These are phyloP conservation scores for Eristalis tenax DNA, from an alignment of 2,888 invertebrate species.

Conservation along the genomic window DNA sequence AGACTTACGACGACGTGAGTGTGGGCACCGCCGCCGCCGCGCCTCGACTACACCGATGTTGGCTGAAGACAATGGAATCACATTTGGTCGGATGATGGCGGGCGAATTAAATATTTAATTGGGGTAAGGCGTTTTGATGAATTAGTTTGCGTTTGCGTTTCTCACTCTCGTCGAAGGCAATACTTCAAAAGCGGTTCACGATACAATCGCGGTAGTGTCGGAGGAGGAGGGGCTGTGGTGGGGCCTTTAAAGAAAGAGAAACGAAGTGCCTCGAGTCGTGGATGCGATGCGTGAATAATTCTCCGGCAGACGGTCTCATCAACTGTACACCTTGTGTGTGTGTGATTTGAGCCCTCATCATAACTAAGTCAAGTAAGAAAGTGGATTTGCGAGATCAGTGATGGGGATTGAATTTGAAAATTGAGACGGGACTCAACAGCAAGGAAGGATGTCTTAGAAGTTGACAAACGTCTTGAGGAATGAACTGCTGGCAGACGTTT, in stretches of 20 bases:
- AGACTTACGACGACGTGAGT: neutral
- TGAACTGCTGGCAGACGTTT: no score
- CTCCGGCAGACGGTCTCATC: neutral
- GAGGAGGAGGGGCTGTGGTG: neutral
- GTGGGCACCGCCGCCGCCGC: no score
- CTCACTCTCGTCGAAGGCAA: neutral
- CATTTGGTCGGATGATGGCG: slow-evolving; percentile 48
- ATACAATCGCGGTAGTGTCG: neutral
- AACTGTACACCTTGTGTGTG: neutral
- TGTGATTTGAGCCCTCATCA: neutral
- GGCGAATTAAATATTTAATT: slow-evolving; percentile 64
- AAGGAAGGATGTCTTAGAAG: no score
- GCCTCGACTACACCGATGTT: neutral
- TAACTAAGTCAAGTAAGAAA: neutral
- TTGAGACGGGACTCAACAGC: no score
- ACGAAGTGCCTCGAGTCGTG: neutral
- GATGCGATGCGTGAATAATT: slow-evolving; percentile 9
- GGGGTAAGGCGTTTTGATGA: slow-evolving; percentile 53
- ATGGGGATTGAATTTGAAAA: no score
- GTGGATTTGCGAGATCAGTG: neutral
- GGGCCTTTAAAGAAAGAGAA: slow-evolving; percentile 5
- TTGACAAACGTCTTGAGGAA: no score
- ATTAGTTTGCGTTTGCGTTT: slow-evolving; percentile 39
- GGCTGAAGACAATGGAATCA: slow-evolving; percentile 21
- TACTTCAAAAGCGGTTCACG: neutral